Percentiles rank a stretch among this genome's conserved stretches.
Evolutionary conservation across 2,888 invertebrate genomes (phyloP).

Genomic region (Apamea crenata): DNA sequence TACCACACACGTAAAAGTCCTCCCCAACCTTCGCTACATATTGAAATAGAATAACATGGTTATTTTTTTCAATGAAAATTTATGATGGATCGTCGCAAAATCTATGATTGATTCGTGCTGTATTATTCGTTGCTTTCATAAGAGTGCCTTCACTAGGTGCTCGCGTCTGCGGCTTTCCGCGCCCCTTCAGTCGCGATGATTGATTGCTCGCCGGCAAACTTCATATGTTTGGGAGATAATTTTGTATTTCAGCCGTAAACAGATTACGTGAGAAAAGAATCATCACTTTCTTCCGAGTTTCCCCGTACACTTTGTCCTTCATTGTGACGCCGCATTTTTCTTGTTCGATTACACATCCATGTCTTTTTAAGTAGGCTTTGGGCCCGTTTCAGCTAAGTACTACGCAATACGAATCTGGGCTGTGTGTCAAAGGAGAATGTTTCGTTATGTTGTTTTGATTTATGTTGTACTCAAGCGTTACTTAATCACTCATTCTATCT

Average conservation of each 20-base stretch:
- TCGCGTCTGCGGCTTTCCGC: conserved; percentile 85
- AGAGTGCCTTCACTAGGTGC: conserved; percentile 85
- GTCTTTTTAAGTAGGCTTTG: conserved; percentile 49
- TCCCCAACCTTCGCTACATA: conserved; percentile 50
- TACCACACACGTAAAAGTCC: not conserved
- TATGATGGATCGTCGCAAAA: conserved; percentile 89
- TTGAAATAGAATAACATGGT: conserved; percentile 70
- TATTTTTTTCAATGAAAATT: conserved; percentile 85
- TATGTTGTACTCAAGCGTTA: conserved; percentile 48
- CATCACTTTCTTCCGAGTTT: conserved; percentile 79
- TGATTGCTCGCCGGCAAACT: conserved; percentile 88
- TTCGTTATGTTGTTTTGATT: conserved; percentile 44
- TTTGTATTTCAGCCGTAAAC: conserved; percentile 90
- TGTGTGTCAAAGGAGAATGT: conserved; percentile 35
- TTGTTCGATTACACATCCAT: conserved; percentile 74
- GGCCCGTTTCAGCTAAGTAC: conserved; percentile 19
- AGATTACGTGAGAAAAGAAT: conserved; percentile 89
- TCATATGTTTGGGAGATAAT: conserved; percentile 90
- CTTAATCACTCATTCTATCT: conserved; percentile 58
- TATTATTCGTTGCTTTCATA: conserved; percentile 88
- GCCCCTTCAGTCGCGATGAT: conserved; percentile 86
- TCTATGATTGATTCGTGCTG: conserved; percentile 90
- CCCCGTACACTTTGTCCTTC: conserved; percentile 76
- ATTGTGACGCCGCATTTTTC: conserved; percentile 82
- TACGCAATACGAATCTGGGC: conserved; percentile 10